phyloP scores from a whole-genome alignment of 1,140 invertebrate species.

The Aphis gossypii region DNA sequence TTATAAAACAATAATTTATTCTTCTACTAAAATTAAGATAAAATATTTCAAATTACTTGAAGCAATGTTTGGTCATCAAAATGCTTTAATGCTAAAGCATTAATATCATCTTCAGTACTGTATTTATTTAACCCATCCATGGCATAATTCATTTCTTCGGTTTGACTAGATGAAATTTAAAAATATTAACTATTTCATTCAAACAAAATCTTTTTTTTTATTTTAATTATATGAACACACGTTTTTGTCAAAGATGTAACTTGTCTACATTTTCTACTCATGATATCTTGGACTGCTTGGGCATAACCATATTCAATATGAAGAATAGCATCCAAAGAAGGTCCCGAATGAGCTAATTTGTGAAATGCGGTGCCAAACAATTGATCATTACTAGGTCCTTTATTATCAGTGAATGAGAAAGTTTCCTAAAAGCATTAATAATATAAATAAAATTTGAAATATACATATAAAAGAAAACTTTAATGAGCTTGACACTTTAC shows the following conservation, averaged over 20 bases:
- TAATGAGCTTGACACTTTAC: slow-evolving; percentile 65
- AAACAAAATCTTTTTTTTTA: not conserved
- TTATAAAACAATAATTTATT: not conserved
- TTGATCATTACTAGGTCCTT: slow-evolving; percentile 77
- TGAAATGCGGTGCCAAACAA: slow-evolving; percentile 83
- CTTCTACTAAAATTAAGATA: not conserved
- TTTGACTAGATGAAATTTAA: slow-evolving; percentile 66
- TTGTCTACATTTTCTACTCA: slow-evolving; percentile 71
- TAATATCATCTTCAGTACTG: slow-evolving; percentile 79
- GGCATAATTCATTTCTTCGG: slow-evolving; percentile 79
- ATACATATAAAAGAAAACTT: not conserved
- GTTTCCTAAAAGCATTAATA: slow-evolving; percentile 64
- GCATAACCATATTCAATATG: slow-evolving; percentile 81
- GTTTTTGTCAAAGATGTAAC: slow-evolving; percentile 65
- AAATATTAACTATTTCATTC: not conserved
- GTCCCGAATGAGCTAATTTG: slow-evolving; percentile 79
- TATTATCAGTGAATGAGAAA: slow-evolving; percentile 72
- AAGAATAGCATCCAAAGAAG: slow-evolving; percentile 76
- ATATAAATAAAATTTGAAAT: slow-evolving; percentile 21
- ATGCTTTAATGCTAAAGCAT: slow-evolving; percentile 76
- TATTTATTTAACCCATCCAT: slow-evolving; percentile 71
- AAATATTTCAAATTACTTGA: slow-evolving; percentile 66
- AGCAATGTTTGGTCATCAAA: slow-evolving; percentile 80
- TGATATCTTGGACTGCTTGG: slow-evolving; percentile 73
- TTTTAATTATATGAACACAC: slow-evolving; percentile 55